phyloP scores from a whole-genome alignment of 1,140 invertebrate genomes.

The Halotydeus destructor region DNA sequence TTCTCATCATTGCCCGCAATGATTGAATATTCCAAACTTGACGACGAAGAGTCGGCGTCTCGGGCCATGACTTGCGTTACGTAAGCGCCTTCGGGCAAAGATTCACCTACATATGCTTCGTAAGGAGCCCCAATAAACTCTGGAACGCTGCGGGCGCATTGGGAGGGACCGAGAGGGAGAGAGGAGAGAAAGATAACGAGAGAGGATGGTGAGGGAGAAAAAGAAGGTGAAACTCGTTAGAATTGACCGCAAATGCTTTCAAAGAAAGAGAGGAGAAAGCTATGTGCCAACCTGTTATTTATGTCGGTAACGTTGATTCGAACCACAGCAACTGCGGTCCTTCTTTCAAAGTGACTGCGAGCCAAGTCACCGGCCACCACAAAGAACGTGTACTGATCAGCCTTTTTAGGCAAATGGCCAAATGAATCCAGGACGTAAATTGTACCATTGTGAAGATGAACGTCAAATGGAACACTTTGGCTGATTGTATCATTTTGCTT shows the following conservation, averaged over 20 bases:
- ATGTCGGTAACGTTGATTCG: conserved; percentile 24
- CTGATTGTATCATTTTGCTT: conserved; percentile 19
- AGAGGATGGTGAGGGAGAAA: too few species aligned
- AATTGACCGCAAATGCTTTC: neutral
- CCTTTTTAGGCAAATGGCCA: conserved; percentile 14
- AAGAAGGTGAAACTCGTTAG: neutral
- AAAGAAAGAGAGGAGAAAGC: conserved; percentile 7
- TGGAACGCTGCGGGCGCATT: too few species aligned
- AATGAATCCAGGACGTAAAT: conserved; percentile 18
- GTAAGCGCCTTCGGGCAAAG: conserved; percentile 19
- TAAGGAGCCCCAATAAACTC: conserved; percentile 18
- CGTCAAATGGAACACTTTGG: conserved; percentile 19
- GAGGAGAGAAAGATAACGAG: too few species aligned
- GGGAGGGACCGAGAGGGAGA: too few species aligned
- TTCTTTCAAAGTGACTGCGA: conserved; percentile 17
- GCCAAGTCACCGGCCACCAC: conserved; percentile 20
- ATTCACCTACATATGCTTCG: conserved; percentile 20
- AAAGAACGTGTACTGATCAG: conserved; percentile 19
- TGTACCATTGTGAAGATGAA: conserved; percentile 20
- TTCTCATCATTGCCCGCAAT: conserved; percentile 21
- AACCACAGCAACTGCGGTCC: conserved; percentile 19
- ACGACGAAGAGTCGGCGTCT: conserved; percentile 8
- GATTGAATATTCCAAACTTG: conserved; percentile 17
- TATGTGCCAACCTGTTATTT: conserved; percentile 25
- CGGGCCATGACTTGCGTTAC: conserved; percentile 19